Evolutionary conservation across 2,797 vertebrate species (phyloP), one percentile per base, ranked within the genome.

Genomic region (Remorina albescens): DNA sequence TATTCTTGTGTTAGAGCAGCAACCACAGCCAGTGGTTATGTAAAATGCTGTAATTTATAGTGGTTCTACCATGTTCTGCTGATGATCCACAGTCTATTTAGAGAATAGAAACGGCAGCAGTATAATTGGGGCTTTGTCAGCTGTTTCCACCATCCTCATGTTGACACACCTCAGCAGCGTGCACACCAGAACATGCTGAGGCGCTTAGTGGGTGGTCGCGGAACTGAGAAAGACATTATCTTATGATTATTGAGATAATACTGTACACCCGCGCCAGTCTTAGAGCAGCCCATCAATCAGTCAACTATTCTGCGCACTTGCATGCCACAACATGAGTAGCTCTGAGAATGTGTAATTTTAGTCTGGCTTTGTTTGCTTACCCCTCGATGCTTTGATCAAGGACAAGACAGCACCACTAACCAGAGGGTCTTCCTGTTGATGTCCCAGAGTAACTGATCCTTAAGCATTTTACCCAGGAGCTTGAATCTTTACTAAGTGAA

Each of bases 201-300:
- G 69, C 70, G 53, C 86, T 46, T 70, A 44, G 89, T 91, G 91
- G 92, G 92, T 93, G 92, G 92, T 92, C 92, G 71, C 78, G 82
- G 87, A 91, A 89, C 86, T 85, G 86, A 91, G 87, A 85, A 86
- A 91, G 91, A 92, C 92, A 92, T 91, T 91, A 93, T 93, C 91
- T 92, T 91, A 90, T 92, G 92, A 92, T 92, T 92, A 91, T 93
- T 92, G 89, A 90, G 92, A 93, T 93, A 92, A 92, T 92, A 90
- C 88, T 71, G 84, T 90, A 90, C 84, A 89, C 87, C 89, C 81
- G 86, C 88, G 83, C 87, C 90, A 89, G 88, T 87, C 90, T 88
- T 60, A 34, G 78, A 89, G 85, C 87, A 88, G 89, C 88, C 92
- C 86, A 92, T 93, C 92, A 93, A 93, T 93, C 91, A 93, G 90